Conservation (phyloP, 2,888 invertebrate genomes). For the Cryptocheilus praepositus region DNA sequence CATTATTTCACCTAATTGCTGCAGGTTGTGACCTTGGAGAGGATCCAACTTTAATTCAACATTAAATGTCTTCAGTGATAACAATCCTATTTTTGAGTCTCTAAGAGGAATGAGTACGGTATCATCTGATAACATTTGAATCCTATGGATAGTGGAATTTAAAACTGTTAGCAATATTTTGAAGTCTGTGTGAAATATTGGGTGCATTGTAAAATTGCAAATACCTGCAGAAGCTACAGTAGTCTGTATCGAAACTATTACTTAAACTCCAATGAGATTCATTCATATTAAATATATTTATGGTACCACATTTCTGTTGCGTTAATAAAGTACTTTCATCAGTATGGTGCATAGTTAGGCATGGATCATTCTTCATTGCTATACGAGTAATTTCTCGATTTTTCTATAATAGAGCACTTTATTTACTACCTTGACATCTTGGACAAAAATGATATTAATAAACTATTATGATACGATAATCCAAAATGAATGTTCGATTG, state of each 20-base stretch:
- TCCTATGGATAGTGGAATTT: slow-evolving; percentile 48
- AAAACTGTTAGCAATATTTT: neutral
- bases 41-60: slow-evolving; percentile 62
- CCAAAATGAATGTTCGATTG: too few relatives aligned
- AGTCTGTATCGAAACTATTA: slow-evolving; percentile 79
- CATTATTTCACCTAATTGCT: slow-evolving; percentile 80
- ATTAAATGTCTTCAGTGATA: slow-evolving; percentile 75
- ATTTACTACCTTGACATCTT: too few relatives aligned
- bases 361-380: slow-evolving; percentile 79
- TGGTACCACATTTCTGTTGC: slow-evolving; percentile 84
- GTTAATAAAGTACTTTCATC: slow-evolving; percentile 80
- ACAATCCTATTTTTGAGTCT: slow-evolving; percentile 77
- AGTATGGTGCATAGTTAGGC: slow-evolving; percentile 80
- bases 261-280: slow-evolving; percentile 78
- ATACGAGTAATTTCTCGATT: slow-evolving; percentile 77
- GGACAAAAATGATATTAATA: neutral
- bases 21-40: slow-evolving; percentile 31
- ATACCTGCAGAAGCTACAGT: slow-evolving; percentile 83
- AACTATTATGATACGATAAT: neutral
- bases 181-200: neutral
- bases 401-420: slow-evolving; percentile 78
- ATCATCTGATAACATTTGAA: slow-evolving; percentile 77
- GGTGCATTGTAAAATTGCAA: neutral
- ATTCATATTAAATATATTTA: slow-evolving; percentile 80
- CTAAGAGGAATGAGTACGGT: slow-evolving; percentile 82